Percentiles rank a stretch among this genome's conserved stretches.
Conservation (phyloP, 2,797 vertebrate genomes). For the Limnodromus scolopaceus region DNA sequence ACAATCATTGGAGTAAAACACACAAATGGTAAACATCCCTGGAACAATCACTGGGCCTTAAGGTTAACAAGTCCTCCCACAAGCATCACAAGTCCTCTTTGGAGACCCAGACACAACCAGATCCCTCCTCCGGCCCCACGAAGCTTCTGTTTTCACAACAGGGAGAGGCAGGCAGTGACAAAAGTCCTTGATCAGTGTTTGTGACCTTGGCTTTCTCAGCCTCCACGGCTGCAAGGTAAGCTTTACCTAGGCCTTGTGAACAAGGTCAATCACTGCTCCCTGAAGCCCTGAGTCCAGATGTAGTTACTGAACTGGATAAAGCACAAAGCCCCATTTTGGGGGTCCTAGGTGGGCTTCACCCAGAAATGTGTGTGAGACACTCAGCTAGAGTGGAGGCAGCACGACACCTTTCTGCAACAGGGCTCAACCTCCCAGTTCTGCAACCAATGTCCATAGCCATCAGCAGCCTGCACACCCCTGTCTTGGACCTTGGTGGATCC, state of each 20-base stretch:
- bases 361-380: background rate
- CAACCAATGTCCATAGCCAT: background rate
- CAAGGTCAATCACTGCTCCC: background rate
- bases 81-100: background rate
- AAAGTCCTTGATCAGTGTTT: background rate
- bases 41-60: background rate
- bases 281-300: background rate
- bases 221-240: background rate
- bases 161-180: background rate
- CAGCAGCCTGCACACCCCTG: background rate
- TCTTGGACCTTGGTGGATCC: background rate
- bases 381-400: background rate
- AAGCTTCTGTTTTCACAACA: background rate
- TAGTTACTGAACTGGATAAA: background rate
- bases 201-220: background rate
- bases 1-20: background rate
- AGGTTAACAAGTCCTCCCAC: background rate
- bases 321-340: background rate
- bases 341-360: accelerated
- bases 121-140: background rate
- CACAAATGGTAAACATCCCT: too few relatives aligned
- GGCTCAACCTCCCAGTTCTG: background rate
- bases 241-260: background rate
- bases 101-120: background rate
- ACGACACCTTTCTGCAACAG: accelerated